Base-by-base conservation (phyloP, 2,113 vertebrate genomes). In the Pangasianodon hypophthalmus region DNA sequence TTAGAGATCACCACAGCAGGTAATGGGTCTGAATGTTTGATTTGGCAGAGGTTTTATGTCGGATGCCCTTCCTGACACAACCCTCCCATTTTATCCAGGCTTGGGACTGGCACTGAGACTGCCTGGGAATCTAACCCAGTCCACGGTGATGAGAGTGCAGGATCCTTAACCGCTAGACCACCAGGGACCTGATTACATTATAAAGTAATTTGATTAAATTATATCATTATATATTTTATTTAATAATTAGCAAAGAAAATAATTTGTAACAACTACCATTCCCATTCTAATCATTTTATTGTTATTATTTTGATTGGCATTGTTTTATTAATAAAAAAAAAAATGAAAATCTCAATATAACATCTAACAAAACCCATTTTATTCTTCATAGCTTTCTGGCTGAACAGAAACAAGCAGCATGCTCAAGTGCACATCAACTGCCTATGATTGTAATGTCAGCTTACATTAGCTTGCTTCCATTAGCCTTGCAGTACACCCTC, bases 401-500 rank as follows among this genome's bases (percentile, higher is more conserved):
- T 48, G 18, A 89, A 75, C 32, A 67, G 64, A 83, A 85, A 86
- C 73, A 88, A 86, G 80, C 71, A 88, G 52, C 48, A 26, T 60
- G 32, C 82, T 84, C 71, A 87, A 84, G 77, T 81, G 75, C 54
- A 58, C 87, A 50, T 89, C 88, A 44, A 26, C 37, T 16, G 46
- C 71, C 64, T 89, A 83, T 92, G 83, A 84, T 86, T 91, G 86
- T 82, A 88, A 91, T 91, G 91, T 93, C 84, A 91, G 89, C 62
- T 62, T 89, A 81, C 90, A 92, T 93, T 92, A 93, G 90, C 92
- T 91, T 32, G 3, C 92, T 90, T 94, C 92, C 94, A 95, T 96
- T 95, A 95, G 94, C 90, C 85, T 92, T 67, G 32, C 84, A 93
- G 92, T 91, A 91, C 90, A 92, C 91, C 88, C 90, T 91, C 90